Conservation (phyloP, 2,797 vertebrate genomes). For the Pipistrellus kuhlii region DNA sequence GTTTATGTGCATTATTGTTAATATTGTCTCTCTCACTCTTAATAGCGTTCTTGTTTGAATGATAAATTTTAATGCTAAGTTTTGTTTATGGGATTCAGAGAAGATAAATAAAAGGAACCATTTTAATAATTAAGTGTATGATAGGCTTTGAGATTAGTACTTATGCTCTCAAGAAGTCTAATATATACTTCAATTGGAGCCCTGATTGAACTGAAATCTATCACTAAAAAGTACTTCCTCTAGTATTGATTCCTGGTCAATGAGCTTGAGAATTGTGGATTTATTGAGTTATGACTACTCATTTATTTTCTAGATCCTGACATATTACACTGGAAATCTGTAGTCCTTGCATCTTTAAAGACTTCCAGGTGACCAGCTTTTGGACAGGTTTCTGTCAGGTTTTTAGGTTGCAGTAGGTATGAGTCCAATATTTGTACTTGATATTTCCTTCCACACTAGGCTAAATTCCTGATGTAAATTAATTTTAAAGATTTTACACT, state of each 20-base stretch:
- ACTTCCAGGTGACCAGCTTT: background rate
- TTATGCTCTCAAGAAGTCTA: background rate
- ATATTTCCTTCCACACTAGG: background rate
- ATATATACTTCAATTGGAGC: background rate
- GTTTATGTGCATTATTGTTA: background rate
- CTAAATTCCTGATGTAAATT: background rate
- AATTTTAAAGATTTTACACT: background rate
- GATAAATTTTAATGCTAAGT: background rate
- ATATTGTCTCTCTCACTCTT: background rate
- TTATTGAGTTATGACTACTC: background rate
- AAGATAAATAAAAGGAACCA: background rate
- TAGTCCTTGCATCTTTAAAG: background rate
- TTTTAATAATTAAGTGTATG: background rate
- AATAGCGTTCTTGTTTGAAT: background rate
- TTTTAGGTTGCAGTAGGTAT: background rate
- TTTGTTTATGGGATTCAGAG: background rate
- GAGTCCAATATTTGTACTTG: background rate
- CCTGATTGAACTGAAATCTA: background rate
- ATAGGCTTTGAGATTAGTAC: background rate
- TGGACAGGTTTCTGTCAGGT: background rate
- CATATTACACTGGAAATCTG: background rate
- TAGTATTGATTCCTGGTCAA: background rate
- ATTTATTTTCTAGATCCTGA: background rate
- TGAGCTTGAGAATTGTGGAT: background rate
- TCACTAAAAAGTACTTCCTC: background rate